These are phyloP conservation scores for Pammene aurita DNA, from an alignment of 2,888 invertebrate species.

Conservation along the genomic window DNA sequence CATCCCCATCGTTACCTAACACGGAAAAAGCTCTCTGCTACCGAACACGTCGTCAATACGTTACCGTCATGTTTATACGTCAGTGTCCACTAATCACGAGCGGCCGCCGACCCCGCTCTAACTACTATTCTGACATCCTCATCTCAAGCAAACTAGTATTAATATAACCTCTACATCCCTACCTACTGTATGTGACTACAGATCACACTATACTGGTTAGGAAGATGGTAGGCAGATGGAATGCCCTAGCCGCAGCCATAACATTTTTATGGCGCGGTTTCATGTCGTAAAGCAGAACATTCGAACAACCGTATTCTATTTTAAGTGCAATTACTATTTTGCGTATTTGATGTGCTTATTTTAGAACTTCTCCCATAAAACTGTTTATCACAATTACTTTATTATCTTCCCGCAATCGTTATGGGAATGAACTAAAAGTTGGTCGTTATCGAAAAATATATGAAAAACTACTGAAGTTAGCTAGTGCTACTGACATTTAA, in stretches of 20 bases:
- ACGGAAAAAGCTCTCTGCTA: neutral
- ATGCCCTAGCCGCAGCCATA: conserved; percentile 1
- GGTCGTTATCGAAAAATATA: neutral
- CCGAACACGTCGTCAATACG: conserved; percentile 9
- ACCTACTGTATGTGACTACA: neutral
- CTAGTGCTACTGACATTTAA: too few relatives aligned
- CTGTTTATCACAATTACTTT: conserved; percentile 16
- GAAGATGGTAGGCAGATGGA: neutral
- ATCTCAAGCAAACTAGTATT: neutral
- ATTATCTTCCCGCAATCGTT: conserved; percentile 9
- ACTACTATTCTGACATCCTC: neutral
- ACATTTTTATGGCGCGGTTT: conserved; percentile 24
- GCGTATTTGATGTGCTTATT: conserved; percentile 13
- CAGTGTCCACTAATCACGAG: conserved; percentile 6
- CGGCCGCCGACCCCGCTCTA: conserved; percentile 4
- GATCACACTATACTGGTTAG: neutral
- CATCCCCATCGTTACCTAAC: too few relatives aligned
- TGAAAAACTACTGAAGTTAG: too few relatives aligned
- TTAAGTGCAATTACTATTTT: conserved; percentile 22
- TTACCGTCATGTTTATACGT: conserved; percentile 16
- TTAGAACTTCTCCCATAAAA: conserved; percentile 4
- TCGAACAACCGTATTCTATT: conserved; percentile 20
- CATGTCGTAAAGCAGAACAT: conserved; percentile 13
- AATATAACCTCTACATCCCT: neutral
- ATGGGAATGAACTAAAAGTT: conserved; percentile 3